Conservation (phyloP, 2,888 invertebrate genomes). For the Lasioglossum calceatum region DNA sequence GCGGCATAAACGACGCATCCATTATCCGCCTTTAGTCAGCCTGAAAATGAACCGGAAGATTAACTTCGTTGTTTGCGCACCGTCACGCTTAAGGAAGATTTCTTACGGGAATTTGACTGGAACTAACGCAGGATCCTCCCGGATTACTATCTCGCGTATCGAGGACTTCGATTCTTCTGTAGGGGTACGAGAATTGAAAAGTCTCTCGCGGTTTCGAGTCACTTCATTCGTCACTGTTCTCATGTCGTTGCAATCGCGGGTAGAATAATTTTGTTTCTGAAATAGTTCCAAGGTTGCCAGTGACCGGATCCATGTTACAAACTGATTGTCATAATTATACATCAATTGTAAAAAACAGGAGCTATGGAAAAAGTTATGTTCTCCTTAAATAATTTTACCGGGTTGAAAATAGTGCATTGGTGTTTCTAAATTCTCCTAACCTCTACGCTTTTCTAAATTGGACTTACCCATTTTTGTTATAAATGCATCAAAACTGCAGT, state of each 20-base stretch:
- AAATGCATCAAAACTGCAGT: too few species aligned
- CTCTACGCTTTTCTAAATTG: too few species aligned
- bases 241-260: background rate
- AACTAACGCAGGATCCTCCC: background rate
- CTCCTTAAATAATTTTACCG: too few species aligned
- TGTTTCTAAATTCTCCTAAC: too few species aligned
- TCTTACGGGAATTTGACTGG: background rate
- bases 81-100: background rate
- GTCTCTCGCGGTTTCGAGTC: background rate
- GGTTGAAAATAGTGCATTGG: too few species aligned
- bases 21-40: conserved; percentile 37
- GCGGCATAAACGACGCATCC: conserved; percentile 26
- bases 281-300: too few species aligned
- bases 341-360: too few species aligned
- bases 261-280: background rate
- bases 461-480: too few species aligned
- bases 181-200: background rate
- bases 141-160: background rate
- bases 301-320: too few species aligned
- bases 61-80: background rate
- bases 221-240: background rate
- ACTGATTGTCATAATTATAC: too few species aligned
- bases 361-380: too few species aligned
- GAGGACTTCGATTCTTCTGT: background rate
- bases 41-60: conserved; percentile 37